Base-by-base conservation (phyloP, 2,888 invertebrate species). In the Ptychoptera albimana region DNA sequence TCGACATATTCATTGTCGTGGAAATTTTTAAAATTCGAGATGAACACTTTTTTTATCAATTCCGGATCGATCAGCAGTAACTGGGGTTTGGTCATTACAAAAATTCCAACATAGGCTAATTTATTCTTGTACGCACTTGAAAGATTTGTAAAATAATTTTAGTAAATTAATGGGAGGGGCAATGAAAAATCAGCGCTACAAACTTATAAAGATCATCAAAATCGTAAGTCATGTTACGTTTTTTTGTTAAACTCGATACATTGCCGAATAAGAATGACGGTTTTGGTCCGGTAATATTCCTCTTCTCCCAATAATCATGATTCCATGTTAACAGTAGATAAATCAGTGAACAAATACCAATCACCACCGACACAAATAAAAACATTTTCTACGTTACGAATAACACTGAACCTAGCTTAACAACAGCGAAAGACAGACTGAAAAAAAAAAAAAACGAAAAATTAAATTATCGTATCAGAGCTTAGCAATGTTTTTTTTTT, bases 281-380 rank as follows among this genome's bases (percentile, higher is more conserved):
- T 41, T 52, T 49, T 1, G 65, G 65, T 10, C 62, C 62, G 1
- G 57, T 55, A 1, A 70, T 57, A 0, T 57, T 56, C 0, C 55
- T 56, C 36, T 56, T 58, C 29, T 57, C 57, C 69, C 69, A 70
- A 48, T 60, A 62, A 23, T 53, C 49, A 39, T 57, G 63, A 32
- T 58, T 60, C 53, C 59, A 61, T 8, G 51, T 56, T 35, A 62
- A 45, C 31, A 57, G 56, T 0, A 48, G 35, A 50, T 54, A 64
- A 46, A 53, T 45, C 41, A 23, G 23, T 23, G 23, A 23, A 23
- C 23, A 23, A 23, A 23, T 7, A 23, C 23, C 23, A 23, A 23
- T 3, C 23, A 23, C 23, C 7, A 23, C 3, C 7, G 23, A 3
- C 7, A 23, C 23, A 7, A 23, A 5, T 23, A 23, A 5, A 5